Conservation (phyloP, 2,113 vertebrate genomes). For the Hemicordylus capensis region DNA sequence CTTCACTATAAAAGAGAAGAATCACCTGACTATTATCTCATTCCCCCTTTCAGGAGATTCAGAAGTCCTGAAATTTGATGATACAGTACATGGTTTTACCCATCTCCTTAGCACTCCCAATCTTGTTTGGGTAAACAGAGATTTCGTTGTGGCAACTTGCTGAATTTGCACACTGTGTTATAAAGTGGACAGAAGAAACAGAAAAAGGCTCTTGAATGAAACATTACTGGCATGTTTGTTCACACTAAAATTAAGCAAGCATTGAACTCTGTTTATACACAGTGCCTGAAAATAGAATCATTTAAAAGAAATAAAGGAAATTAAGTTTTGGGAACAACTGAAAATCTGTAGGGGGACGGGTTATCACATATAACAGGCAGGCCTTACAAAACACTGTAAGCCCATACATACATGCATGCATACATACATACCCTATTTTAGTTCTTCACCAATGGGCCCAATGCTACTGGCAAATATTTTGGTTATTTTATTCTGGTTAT, state of each 20-base stretch:
- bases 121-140: conserved; percentile 67
- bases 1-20: neutral
- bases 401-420: neutral
- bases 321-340: neutral
- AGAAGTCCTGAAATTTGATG: neutral
- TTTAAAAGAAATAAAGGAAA: conserved; percentile 33
- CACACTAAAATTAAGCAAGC: conserved; percentile 48
- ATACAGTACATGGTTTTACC: conserved; percentile 52
- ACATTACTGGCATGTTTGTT: conserved; percentile 54
- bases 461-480: conserved; percentile 52
- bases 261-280: conserved; percentile 49
- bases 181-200: conserved; percentile 51
- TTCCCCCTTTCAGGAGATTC: neutral
- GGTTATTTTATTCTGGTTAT: conserved; percentile 34
- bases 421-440: neutral
- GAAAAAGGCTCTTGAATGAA: conserved; percentile 45
- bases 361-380: too few relatives aligned
- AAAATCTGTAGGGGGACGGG: neutral
- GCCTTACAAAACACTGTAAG: too few relatives aligned
- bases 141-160: conserved; percentile 55
- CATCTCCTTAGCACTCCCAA: conserved; percentile 51
- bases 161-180: conserved; percentile 57
- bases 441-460: conserved; percentile 9
- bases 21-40: neutral
- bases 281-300: conserved; percentile 36